Base-by-base conservation (phyloP, 1,140 invertebrate species). In the Oncopeltus fasciatus region DNA sequence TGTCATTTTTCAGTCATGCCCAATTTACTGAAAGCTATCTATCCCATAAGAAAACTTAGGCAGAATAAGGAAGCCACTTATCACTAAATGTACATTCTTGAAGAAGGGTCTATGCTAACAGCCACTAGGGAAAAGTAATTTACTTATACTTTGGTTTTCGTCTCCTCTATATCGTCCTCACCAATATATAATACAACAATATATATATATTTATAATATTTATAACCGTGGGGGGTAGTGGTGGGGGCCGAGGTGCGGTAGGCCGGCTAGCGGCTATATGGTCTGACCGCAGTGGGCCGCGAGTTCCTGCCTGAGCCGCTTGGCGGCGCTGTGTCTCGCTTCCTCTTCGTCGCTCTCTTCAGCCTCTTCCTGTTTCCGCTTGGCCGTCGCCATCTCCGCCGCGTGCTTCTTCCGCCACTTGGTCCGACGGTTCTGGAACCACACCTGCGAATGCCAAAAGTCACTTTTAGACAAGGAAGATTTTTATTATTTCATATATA, bases 401-500 rank as follows among this genome's bases (percentile, higher is more conserved):
- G 95, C 95, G 79, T 98, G 94, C 74, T 95, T 95, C 82, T 99
- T 99, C 70, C 96, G 80, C 95, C 95, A 98, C 81, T 99, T 99
- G 69, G 95, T 99, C 72, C 96, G 80, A 73, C 96, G 83, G 76
- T 99, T 99, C 78, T 99, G 96, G 78, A 99, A 99, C 96, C 96
- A 99, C 44, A 99, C 96, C 95, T 99, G 81, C 44, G 81, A 9
- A 57, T 3, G 24, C 14, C 33, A 33, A 16, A 57, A 56, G 56
- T n/a, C 31, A 38, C 14, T 38, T 38, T 38, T 8, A 38, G 14
- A 38, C 31, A 14, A 8, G 31, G 5, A 38, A 38, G 14, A 38
- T 8, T 38, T 8, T 5, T 38, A 38, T 8, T 38, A 38, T 38
- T 38, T n/a, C n/a, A n/a, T n/a, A n/a, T n/a, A n/a, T n/a, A n/a